Conservation (phyloP, 1,140 invertebrate species). For the Aphaenogaster floridana region DNA sequence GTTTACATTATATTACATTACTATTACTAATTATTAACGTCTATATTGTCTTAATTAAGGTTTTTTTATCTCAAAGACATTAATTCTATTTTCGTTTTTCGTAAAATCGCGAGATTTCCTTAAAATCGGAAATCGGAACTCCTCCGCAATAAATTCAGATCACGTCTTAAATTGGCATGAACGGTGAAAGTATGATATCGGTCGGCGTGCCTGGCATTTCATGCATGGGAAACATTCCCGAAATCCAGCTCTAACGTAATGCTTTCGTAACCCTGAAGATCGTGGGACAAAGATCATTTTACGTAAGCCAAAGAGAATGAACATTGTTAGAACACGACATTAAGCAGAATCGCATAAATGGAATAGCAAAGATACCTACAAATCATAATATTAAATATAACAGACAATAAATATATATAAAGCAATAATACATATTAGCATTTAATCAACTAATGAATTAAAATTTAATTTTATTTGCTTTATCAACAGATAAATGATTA, state of each 20-base stretch:
- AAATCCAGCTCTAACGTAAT: slow-evolving; percentile 57
- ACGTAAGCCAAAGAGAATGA: not conserved
- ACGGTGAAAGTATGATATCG: slow-evolving; percentile 66
- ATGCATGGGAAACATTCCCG: slow-evolving; percentile 44
- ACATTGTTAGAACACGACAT: not conserved
- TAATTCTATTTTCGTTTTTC: not conserved
- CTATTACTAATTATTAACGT: slow-evolving; percentile 11
- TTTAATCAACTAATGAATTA: not conserved
- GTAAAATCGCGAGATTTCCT: not conserved
- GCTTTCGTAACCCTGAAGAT: slow-evolving; percentile 34
- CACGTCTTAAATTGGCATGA: slow-evolving; percentile 47
- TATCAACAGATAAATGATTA: not conserved
- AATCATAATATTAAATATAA: not conserved
- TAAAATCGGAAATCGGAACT: not conserved
- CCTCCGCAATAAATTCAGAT: slow-evolving; percentile 53
- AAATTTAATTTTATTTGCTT: not conserved
- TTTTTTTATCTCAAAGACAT: not conserved
- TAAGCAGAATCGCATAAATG: not conserved
- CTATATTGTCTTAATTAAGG: not conserved
- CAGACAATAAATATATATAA: not conserved
- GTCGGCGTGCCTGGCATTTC: slow-evolving; percentile 60
- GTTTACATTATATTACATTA: not conserved
- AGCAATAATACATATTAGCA: not conserved
- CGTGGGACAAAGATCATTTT: slow-evolving; percentile 29
- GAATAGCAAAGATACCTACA: not conserved